phyloP scores from a whole-genome alignment of 2,113 vertebrate species.

The Zosterops borbonicus region DNA sequence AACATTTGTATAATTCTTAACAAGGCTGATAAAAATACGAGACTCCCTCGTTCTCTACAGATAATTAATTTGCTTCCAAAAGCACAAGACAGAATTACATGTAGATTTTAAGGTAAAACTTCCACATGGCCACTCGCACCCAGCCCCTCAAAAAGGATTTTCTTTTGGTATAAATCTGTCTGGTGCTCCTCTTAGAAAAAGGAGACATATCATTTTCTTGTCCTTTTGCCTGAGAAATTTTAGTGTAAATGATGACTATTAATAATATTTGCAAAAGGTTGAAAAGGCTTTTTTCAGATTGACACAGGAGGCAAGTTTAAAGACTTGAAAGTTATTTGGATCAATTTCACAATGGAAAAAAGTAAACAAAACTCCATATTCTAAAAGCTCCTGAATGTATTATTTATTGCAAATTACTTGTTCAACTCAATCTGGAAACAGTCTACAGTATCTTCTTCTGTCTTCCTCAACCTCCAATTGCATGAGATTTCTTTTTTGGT shows the following conservation, averaged over 20 bases:
- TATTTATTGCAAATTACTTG: background rate
- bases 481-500: background rate
- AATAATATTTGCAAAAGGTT: background rate
- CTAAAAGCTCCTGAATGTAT: background rate
- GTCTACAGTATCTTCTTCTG: background rate
- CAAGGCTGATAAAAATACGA: background rate
- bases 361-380: background rate
- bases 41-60: background rate
- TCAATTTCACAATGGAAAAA: background rate
- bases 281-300: background rate
- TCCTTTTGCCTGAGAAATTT: background rate
- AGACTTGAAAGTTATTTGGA: background rate
- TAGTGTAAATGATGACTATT: background rate
- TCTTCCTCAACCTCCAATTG: background rate
- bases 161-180: background rate
- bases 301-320: background rate
- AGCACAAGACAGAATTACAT: background rate
- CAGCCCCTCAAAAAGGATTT: background rate
- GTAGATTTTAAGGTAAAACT: background rate
- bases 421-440: background rate
- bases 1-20: background rate
- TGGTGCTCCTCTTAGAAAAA: background rate
- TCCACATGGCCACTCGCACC: background rate
- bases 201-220: background rate
- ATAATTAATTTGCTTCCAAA: background rate